Evolutionary conservation across 2,888 invertebrate species (phyloP).

Genomic region (Polymixis flavicincta): DNA sequence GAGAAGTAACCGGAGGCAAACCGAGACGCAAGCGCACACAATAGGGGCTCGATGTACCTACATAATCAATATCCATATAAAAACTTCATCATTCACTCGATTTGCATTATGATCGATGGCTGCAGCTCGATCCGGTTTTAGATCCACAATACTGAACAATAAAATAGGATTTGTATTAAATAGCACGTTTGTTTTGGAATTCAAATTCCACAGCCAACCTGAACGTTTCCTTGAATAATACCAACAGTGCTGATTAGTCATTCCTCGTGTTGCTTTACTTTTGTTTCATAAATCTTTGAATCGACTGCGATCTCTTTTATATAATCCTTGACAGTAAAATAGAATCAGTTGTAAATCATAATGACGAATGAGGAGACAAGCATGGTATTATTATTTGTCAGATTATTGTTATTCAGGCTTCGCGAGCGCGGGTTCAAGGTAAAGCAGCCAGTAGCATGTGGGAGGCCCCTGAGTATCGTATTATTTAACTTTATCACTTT

Average conservation of each 20-base stretch:
- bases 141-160: slow-evolving; percentile 71
- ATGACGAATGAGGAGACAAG: slow-evolving; percentile 52
- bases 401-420: slow-evolving; percentile 80
- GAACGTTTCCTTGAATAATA: slow-evolving; percentile 71
- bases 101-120: slow-evolving; percentile 65
- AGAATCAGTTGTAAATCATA: slow-evolving; percentile 51
- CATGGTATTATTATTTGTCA: slow-evolving; percentile 68
- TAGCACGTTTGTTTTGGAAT: slow-evolving; percentile 78
- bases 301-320: slow-evolving; percentile 28
- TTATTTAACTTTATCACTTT: slow-evolving; percentile 57
- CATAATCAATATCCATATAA: slow-evolving; percentile 52
- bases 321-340: slow-evolving; percentile 40
- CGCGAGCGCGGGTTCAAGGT: slow-evolving; percentile 83
- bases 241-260: slow-evolving; percentile 70
- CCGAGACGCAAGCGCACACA: slow-evolving; percentile 16
- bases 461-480: slow-evolving; percentile 76
- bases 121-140: slow-evolving; percentile 72
- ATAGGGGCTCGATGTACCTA: slow-evolving; percentile 17
- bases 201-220: slow-evolving; percentile 67
- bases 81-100: slow-evolving; percentile 52
- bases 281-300: slow-evolving; percentile 53
- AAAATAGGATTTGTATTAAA: slow-evolving; percentile 73
- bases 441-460: slow-evolving; percentile 70
- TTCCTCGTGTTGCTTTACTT: slow-evolving; percentile 43
- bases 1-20: slow-evolving; percentile 28